A percentile compares a stretch with the other conserved stretches of the same genome.
phyloP scores from a whole-genome alignment of 2,113 vertebrate species.

The Candoia aspera region DNA sequence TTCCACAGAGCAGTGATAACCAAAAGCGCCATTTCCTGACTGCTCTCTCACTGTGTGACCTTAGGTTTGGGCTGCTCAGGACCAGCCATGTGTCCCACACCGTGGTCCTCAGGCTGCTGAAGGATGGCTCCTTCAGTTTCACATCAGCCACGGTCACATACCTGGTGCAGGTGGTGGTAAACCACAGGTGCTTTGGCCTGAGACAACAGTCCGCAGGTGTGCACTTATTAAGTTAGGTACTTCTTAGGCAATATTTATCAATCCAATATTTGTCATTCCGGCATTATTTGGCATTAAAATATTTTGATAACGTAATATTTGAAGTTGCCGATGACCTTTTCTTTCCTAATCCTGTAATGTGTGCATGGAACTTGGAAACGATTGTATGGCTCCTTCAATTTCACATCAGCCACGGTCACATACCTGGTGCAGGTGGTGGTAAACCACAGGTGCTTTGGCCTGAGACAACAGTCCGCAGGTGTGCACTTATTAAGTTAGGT shows the following conservation, averaged over 20 bases:
- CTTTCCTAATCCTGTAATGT: not conserved
- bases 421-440: conserved; percentile 95
- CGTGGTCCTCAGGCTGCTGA: conserved; percentile 90
- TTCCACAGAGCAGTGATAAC: not conserved
- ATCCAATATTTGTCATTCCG: not conserved
- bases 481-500: not conserved
- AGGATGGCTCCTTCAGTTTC: conserved; percentile 96
- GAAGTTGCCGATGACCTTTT: not conserved
- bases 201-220: fast-evolving
- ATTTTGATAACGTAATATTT: not conserved
- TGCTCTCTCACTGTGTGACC: not conserved
- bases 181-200: conserved; percentile 1
- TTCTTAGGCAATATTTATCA: not conserved
- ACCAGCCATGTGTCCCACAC: conserved; percentile 96
- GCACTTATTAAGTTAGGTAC: not conserved
- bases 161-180: conserved; percentile 92
- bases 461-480: fast-evolving
- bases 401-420: conserved; percentile 91
- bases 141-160: conserved; percentile 93
- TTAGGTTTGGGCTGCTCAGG: conserved; percentile 72
- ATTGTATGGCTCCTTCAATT: conserved; percentile 65
- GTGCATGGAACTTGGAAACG: not conserved
- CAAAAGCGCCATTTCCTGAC: not conserved
- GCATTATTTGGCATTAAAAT: not conserved
- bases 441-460: conserved; percentile 48